Evolutionary conservation across 1,140 invertebrate species (phyloP).

Genomic region (Radopholus similis): DNA sequence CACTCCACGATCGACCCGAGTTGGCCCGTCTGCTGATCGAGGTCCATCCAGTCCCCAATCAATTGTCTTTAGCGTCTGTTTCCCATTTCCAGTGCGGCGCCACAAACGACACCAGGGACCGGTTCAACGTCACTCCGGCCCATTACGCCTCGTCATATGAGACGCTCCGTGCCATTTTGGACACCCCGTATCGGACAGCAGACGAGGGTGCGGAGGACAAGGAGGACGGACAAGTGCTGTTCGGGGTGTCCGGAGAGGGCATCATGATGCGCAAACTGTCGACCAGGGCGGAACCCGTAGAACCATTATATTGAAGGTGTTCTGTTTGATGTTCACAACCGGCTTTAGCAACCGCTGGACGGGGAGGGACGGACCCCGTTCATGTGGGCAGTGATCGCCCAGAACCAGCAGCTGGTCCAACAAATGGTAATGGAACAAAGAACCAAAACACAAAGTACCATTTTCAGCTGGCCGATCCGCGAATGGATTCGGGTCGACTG

Average conservation of each 20-base stretch:
- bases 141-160: conserved; percentile 35
- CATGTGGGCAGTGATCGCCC: conserved; percentile 45
- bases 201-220: no score
- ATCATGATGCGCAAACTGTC: neutral
- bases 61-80: no score
- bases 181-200: no score
- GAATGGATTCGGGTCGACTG: neutral
- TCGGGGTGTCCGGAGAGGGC: neutral
- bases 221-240: conserved; percentile 7
- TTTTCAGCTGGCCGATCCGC: neutral
- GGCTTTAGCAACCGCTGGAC: conserved; percentile 35
- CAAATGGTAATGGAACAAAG: conserved; percentile 20
- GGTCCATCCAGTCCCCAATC: no score
- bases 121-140: conserved; percentile 34
- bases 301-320: conserved; percentile 1
- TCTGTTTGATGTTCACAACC: neutral
- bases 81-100: conserved; percentile 16
- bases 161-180: conserved; percentile 25
- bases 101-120: conserved; percentile 30
- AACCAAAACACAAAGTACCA: neutral
- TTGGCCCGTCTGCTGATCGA: conserved; percentile 20
- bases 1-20: conserved; percentile 27
- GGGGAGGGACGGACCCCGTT: conserved; percentile 30
- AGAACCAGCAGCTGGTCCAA: conserved; percentile 32
- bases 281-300: conserved; percentile 2